Base-by-base conservation (phyloP, 2,888 invertebrate species). In the Ormyrus pomaceus region DNA sequence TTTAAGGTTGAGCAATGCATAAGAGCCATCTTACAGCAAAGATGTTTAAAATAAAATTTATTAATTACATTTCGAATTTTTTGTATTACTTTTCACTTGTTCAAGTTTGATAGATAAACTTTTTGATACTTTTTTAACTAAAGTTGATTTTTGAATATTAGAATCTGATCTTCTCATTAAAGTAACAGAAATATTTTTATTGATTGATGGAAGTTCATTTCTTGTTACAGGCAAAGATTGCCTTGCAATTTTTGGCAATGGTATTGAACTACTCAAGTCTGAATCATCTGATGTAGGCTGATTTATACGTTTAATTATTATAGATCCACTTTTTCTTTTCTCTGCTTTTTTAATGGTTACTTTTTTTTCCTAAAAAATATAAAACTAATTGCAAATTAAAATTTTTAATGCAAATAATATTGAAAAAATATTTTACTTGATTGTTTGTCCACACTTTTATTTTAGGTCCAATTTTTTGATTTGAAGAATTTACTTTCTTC, bases 231-330 rank as follows among this genome's bases (percentile, higher is more conserved):
- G 61, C 56, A 75, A 61, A 59, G 79, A 71, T 5, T 68, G 45
- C 8, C 58, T 72, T 6, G 13, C 8, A 58, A 73, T 6, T 77
- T 80, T 76, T 45, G 51, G 55, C 62, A 73, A 73, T 48, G 46
- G 55, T 69, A 69, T 79, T 48, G 46, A 11, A 61, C 62, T 8
- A 68, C 56, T 76, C 5, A 51, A 9, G 6, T 71, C 53, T 5
- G 56, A 9, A 50, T 53, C 11, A 55, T 51, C 19, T 45, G 69
- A 5, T 34, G 46, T 10, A 51, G 8, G 34, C 9, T 65, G n/a
- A 59, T 48, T 5, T 7, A 11, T 9, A 13, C 62, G 66, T 51
- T 72, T 80, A 46, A 45, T 46, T 51, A 13, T 62, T 68, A 9
- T 45, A n/a, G 5, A 0, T 59, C 55, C 10, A 53, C 51, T 65